Conservation (phyloP, 1,140 invertebrate species). For the Parasteatoda tepidariorum region DNA sequence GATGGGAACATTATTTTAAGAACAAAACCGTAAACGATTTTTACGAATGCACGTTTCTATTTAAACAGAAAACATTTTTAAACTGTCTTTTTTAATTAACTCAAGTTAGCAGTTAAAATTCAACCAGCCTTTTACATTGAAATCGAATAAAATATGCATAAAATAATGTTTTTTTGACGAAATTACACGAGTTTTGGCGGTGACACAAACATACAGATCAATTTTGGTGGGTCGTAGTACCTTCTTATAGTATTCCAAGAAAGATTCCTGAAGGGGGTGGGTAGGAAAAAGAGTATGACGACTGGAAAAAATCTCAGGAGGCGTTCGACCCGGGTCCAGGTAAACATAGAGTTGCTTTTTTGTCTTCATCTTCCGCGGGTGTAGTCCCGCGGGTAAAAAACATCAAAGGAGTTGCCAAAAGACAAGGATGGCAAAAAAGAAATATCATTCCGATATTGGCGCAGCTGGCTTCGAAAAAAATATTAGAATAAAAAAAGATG, state of each 20-base stretch:
- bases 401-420: conserved; percentile 55
- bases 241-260: conserved; percentile 15
- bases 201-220: background rate
- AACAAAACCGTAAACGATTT: too few species aligned
- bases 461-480: conserved; percentile 55
- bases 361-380: background rate
- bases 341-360: conserved; percentile 46
- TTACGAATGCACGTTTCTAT: too few species aligned
- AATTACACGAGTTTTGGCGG: conserved; percentile 19
- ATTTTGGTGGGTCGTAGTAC: conserved; percentile 22
- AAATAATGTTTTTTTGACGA: conserved; percentile 30
- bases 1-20: too few species aligned
- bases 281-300: background rate
- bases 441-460: conserved; percentile 50
- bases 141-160: too few species aligned
- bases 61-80: too few species aligned
- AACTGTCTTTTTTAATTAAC: too few species aligned
- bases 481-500: conserved; percentile 31
- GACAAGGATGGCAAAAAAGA: conserved; percentile 42
- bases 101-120: too few species aligned
- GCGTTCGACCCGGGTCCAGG: conserved; percentile 50
- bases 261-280: background rate
- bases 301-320: conserved; percentile 53
- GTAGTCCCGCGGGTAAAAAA: conserved; percentile 48
- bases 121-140: too few species aligned